phyloP scores from a whole-genome alignment of 2,888 invertebrate genomes.

The Brachypalpus laphriformis region DNA sequence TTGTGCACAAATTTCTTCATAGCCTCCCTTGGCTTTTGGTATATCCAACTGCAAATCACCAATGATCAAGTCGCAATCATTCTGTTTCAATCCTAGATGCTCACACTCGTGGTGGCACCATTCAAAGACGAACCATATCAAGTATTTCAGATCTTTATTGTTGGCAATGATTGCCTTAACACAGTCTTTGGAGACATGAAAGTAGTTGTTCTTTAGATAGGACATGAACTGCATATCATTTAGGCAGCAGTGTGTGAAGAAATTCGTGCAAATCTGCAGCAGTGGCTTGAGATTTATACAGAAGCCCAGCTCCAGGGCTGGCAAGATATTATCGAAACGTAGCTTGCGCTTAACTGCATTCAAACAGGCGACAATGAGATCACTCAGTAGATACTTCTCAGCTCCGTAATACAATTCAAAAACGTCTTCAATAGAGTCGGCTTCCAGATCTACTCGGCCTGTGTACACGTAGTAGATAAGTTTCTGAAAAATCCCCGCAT shows the following conservation, averaged over 20 bases:
- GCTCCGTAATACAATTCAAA: slow-evolving; percentile 82
- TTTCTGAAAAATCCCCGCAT: slow-evolving; percentile 81
- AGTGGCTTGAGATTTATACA: slow-evolving; percentile 80
- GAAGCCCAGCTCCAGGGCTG: slow-evolving; percentile 80
- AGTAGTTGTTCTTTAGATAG: slow-evolving; percentile 79
- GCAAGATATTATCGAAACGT: slow-evolving; percentile 81
- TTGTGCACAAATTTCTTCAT: slow-evolving; percentile 46
- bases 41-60: slow-evolving; percentile 76
- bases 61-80: slow-evolving; percentile 77
- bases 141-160: slow-evolving; percentile 76
- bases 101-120: slow-evolving; percentile 82
- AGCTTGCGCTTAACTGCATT: slow-evolving; percentile 79
- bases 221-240: slow-evolving; percentile 79
- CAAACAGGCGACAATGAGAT: slow-evolving; percentile 78
- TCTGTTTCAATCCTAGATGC: slow-evolving; percentile 76
- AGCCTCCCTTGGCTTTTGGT: slow-evolving; percentile 35
- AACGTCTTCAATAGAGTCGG: slow-evolving; percentile 78
- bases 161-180: slow-evolving; percentile 80
- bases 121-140: slow-evolving; percentile 80
- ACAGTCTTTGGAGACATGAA: slow-evolving; percentile 81
- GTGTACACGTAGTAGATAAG: slow-evolving; percentile 82
- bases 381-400: slow-evolving; percentile 81
- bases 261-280: slow-evolving; percentile 79
- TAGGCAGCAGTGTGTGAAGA: slow-evolving; percentile 81
- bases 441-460: slow-evolving; percentile 78